phyloP scores from a whole-genome alignment of 2,888 invertebrate species.

The Scaptomyza parva region DNA sequence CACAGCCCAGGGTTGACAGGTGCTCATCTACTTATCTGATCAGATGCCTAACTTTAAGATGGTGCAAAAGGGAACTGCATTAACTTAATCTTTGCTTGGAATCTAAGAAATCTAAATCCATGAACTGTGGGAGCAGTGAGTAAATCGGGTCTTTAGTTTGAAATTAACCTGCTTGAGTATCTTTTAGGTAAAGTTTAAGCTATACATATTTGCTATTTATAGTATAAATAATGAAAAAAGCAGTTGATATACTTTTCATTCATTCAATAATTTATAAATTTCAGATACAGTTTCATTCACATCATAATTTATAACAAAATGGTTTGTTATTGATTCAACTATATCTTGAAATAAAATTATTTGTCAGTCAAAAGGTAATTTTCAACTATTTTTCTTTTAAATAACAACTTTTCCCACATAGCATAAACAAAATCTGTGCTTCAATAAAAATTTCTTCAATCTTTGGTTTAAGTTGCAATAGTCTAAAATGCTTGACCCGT shows the following conservation, averaged over 20 bases:
- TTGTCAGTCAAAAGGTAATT: no score
- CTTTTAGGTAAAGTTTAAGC: no score
- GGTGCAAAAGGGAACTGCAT: constrained; percentile 36
- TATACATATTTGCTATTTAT: no score
- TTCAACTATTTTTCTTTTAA: neutral
- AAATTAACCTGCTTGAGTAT: neutral
- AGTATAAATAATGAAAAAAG: no score
- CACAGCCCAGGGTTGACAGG: constrained; percentile 36
- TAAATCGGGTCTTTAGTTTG: neutral
- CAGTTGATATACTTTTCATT: no score
- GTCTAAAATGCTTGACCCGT: constrained; percentile 34
- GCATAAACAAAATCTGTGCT: neutral
- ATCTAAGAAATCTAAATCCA: constrained; percentile 1
- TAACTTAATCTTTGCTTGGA: neutral
- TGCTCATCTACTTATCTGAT: constrained; percentile 27
- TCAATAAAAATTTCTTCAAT: neutral
- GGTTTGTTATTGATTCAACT: no score
- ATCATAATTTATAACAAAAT: no score
- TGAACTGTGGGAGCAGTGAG: constrained; percentile 32
- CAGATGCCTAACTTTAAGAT: constrained; percentile 52
- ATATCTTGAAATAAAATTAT: no score
- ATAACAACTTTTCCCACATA: neutral
- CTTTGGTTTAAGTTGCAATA: constrained; percentile 1
- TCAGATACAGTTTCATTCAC: no score
- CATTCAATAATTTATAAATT: no score